These are phyloP conservation scores for Bradypodion ventrale DNA, from an alignment of 2,797 vertebrate genomes.

Conservation along the genomic window DNA sequence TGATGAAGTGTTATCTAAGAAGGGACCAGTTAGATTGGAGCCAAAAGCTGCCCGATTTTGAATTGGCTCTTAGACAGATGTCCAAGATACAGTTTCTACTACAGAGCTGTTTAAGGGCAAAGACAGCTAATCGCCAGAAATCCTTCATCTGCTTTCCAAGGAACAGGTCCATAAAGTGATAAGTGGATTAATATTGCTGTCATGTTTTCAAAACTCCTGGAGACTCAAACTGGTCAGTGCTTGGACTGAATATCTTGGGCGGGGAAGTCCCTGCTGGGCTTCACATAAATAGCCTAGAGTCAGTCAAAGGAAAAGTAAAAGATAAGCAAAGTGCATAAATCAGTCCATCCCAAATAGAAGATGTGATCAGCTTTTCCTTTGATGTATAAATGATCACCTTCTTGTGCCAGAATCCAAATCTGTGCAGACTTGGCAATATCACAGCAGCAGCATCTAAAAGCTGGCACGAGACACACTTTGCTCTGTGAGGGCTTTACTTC, in stretches of 20 bases:
- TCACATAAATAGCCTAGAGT: not conserved
- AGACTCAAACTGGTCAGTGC: not conserved
- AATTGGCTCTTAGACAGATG: not conserved
- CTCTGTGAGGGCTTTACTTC: slow-evolving; percentile 46
- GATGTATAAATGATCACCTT: not conserved
- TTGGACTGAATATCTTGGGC: no score
- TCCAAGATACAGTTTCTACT: not conserved
- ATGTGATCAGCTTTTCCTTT: not conserved
- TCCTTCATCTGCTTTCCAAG: not conserved
- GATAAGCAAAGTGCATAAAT: not conserved
- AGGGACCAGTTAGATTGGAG: no score
- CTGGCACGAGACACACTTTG: not conserved
- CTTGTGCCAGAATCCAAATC: not conserved
- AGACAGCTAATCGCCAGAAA: not conserved
- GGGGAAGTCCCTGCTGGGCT: not conserved
- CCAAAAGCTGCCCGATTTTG: not conserved
- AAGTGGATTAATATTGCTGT: not conserved
- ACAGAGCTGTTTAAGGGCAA: not conserved
- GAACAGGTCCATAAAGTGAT: not conserved
- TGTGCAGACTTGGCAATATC: not conserved
- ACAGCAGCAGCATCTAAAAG: slow-evolving; percentile 30
- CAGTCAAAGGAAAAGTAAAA: not conserved
- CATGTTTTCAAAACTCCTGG: not conserved
- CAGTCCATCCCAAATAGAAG: not conserved
- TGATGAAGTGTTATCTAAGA: no score